Evolutionary conservation across 2,797 vertebrate genomes (phyloP).

Genomic region (Simalia tracyae): DNA sequence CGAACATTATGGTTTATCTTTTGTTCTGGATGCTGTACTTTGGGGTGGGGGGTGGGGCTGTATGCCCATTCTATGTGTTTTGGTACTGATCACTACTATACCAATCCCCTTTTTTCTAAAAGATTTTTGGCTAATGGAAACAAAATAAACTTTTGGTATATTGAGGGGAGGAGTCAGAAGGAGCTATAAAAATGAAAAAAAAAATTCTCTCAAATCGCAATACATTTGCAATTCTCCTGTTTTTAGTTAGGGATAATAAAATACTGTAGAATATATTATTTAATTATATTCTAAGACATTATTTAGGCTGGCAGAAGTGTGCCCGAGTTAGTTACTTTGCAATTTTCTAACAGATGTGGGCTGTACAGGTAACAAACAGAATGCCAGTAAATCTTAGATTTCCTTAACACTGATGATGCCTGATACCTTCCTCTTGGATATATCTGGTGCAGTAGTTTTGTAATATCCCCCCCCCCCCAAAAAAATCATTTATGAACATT

Average conservation of each 20-base stretch:
- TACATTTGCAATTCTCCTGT: background rate
- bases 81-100: background rate
- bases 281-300: background rate
- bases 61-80: background rate
- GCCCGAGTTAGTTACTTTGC: background rate
- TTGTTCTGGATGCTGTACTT: background rate
- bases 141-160: background rate
- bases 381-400: background rate
- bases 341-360: background rate
- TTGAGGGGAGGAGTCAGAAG: background rate
- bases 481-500: background rate
- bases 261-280: background rate
- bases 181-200: background rate
- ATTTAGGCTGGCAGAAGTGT: background rate
- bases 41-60: background rate
- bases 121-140: background rate
- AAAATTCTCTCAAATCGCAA: background rate
- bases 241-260: background rate
- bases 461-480: background rate
- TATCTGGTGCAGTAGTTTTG: background rate
- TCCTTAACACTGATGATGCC: background rate
- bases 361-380: background rate
- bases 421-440: background rate
- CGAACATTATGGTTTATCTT: background rate
- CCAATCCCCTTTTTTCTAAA: background rate